Conservation (phyloP, 1,140 invertebrate species). For the Berghia stephanieae region DNA sequence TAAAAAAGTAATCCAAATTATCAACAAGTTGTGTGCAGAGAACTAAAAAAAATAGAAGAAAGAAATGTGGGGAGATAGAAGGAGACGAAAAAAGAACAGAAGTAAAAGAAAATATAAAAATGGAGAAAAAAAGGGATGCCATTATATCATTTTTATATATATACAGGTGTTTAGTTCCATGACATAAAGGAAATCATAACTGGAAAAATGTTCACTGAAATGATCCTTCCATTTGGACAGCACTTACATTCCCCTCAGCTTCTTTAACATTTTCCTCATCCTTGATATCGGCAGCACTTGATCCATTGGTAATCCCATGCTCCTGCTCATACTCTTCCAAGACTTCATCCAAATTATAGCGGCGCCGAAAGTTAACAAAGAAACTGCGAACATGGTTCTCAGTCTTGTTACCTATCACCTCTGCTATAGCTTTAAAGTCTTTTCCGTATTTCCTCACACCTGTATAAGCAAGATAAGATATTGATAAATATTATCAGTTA, state of each 20-base stretch:
- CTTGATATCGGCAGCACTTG: slow-evolving; percentile 14
- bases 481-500: background rate
- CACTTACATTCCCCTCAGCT: slow-evolving; percentile 29
- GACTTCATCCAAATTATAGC: slow-evolving; percentile 90
- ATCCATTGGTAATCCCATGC: slow-evolving; percentile 70
- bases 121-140: too few relatives aligned
- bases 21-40: too few relatives aligned
- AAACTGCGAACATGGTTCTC: slow-evolving; percentile 91
- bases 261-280: slow-evolving; percentile 31
- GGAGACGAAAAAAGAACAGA: too few relatives aligned
- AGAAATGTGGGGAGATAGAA: too few relatives aligned
- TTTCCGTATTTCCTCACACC: slow-evolving; percentile 92
- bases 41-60: too few relatives aligned
- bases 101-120: too few relatives aligned
- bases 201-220: too few relatives aligned
- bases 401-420: slow-evolving; percentile 93
- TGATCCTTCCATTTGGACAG: too few relatives aligned
- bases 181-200: too few relatives aligned
- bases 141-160: too few relatives aligned
- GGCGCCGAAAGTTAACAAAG: slow-evolving; percentile 87
- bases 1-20: too few relatives aligned
- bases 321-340: slow-evolving; percentile 87
- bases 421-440: slow-evolving; percentile 94
- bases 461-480: slow-evolving; percentile 46
- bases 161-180: too few relatives aligned